Base-by-base conservation (phyloP, 2,113 vertebrate genomes). In the Gambusia affinis region DNA sequence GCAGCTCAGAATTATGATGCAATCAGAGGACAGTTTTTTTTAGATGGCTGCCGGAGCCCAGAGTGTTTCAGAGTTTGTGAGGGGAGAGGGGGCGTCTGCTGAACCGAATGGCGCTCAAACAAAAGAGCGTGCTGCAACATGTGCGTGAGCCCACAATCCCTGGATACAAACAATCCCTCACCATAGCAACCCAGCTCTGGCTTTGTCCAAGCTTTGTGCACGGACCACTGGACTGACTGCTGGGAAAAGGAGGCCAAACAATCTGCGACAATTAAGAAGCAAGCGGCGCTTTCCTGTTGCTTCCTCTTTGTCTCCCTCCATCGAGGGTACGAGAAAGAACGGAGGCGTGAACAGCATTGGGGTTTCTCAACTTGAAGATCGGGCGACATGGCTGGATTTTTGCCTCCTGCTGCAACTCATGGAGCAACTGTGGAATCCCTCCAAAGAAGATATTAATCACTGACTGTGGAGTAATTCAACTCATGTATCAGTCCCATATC, bases 121-220 rank as follows among this genome's bases (percentile, higher is more conserved):
- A 91, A 88, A 90, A 83, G 87, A 79, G 81, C 68, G 51, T 51
- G 73, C 66, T 65, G 51, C 62, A 80, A 76, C 79, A 72, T 81
- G 70, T 82, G 82, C 37, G 60, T 71, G 83, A 60, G 76, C 64
- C 73, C 87, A 79, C 89, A 92, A 90, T 93, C 90, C 89, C 87
- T 93, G 91, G 89, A 92, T 82, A 88, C 92, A 92, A 93, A 94
- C 93, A 94, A 94, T 93, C 88, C 90, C 72, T 93, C 90, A 51
- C 92, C 90, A 93, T 92, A 85, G 91, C 67, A 39, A 93, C 88
- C 24, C 63, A 65, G 83, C 87, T 47, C 72, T 3, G 82, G 84
- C 87, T 92, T 94, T 93, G 93, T 94, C 82, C 76, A 3, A 62
- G 70, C 77, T 84, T 85, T 64, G 54, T 37, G 61, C 90, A 93